Conservation (phyloP, 1,140 invertebrate species). For the Drosophila serrata region DNA sequence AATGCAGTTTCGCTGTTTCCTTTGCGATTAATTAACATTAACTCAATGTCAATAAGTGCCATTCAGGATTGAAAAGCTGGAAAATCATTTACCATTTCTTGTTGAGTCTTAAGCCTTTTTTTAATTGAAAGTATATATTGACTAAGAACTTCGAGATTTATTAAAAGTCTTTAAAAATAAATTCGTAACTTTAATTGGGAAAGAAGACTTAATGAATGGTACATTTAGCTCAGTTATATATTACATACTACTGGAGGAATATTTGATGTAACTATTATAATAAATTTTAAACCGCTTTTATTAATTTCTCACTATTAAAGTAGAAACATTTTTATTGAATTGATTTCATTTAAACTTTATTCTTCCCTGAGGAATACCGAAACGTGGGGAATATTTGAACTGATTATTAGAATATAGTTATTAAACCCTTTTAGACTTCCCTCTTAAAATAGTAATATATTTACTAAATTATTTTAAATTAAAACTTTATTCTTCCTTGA, state of each 20-base stretch:
- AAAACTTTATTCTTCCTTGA: neutral
- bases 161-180: neutral
- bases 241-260: too few species aligned
- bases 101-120: neutral
- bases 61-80: constrained; percentile 11
- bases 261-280: too few species aligned
- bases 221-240: neutral
- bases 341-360: too few species aligned
- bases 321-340: too few species aligned
- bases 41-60: constrained; percentile 21
- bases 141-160: neutral
- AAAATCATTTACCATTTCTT: constrained; percentile 1
- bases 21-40: constrained; percentile 42
- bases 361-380: too few species aligned
- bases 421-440: too few species aligned
- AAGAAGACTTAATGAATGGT: neutral
- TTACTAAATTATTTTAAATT: neutral
- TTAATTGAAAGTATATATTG: neutral
- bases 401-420: too few species aligned
- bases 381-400: too few species aligned
- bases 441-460: neutral
- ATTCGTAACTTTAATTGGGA: neutral
- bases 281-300: too few species aligned
- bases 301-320: too few species aligned
- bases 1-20: constrained; percentile 41